Evolutionary conservation across 2,888 invertebrate genomes (phyloP), one percentile per base, ranked within the genome.

Genomic region (Rhimphoctona megacephalus): DNA sequence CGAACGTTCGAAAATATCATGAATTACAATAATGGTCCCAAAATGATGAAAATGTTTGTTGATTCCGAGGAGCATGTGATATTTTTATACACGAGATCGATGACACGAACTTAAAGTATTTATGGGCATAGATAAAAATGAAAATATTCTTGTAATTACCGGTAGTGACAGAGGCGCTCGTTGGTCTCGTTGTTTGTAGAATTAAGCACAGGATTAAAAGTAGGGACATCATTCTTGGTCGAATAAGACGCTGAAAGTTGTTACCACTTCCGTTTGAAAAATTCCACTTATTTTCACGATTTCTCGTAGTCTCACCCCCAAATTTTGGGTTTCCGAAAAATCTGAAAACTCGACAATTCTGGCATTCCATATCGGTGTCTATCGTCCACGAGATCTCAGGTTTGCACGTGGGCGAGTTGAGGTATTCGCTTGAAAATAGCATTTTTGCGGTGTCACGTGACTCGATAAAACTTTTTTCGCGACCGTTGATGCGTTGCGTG

Each of bases 121-220:
- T 14, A 57, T 46, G 14, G 25, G 14, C 14, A 66, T n/a, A 36
- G 52, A 67, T 49, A 11, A 66, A 36, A 77, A 39, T 39, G 19
- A 72, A 33, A 33, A 72, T 46, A 52, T 72, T 30, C 52, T 19
- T 6, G 17, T 67, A 78, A 67, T 93, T 90, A 92, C 94, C 94
- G 69, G 93, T 94, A 5, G 93, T 93, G 86, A 92, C 93, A n/a
- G 92, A 92, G 1, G 93, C 94, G 19, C 89, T 89, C 5, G 90
- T 90, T n/a, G 90, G 79, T 69, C 90, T 89, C 70, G 90, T 90
- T 73, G 90, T 90, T 73, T 92, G 90, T 25, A 94, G 88, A 36
- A 91, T 74, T 61, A 92, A 85, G 86, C 91, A 90, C 87, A 89
- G 88, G 89, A 92, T 88, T 36, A 92, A 89, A 83, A 88, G 61